Evolutionary conservation across 2,888 invertebrate species (phyloP).

Genomic region (Toxonevra muliebris): DNA sequence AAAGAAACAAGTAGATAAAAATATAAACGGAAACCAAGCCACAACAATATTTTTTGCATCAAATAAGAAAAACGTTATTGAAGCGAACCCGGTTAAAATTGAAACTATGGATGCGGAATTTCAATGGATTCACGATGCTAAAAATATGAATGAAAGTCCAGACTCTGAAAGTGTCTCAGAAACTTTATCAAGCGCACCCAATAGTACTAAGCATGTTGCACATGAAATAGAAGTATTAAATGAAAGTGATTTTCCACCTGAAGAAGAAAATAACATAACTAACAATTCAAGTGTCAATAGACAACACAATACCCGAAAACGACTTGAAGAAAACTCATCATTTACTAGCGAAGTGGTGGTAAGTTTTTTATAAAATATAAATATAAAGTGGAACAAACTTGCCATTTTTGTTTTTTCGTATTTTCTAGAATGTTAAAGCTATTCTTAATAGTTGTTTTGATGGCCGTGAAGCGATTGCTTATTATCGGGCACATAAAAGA

Average conservation of each 20-base stretch:
- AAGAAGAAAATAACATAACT: background rate
- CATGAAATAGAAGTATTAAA: background rate
- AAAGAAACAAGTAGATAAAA: background rate
- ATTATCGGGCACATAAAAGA: slow-evolving; percentile 38
- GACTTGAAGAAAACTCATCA: background rate
- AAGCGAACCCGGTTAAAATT: background rate
- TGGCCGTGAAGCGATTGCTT: slow-evolving; percentile 38
- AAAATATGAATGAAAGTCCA: background rate
- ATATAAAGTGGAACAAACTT: background rate
- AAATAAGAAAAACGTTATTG: slow-evolving; percentile 1
- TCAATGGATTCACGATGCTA: background rate
- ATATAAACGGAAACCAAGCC: background rate
- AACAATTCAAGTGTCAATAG: background rate
- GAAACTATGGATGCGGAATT: background rate
- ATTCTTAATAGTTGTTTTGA: slow-evolving; percentile 19
- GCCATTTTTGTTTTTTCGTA: no score
- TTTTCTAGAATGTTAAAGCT: slow-evolving; percentile 22
- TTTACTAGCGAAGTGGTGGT: background rate
- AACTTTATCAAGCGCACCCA: background rate
- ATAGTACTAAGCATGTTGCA: background rate
- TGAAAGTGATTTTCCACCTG: slow-evolving; percentile 17
- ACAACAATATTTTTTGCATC: slow-evolving; percentile 12
- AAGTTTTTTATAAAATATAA: background rate
- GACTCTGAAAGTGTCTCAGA: background rate
- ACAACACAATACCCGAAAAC: background rate